Evolutionary conservation across 2,113 vertebrate species (phyloP), one percentile per base, ranked within the genome.

Genomic region (Semnornis frantzii): DNA sequence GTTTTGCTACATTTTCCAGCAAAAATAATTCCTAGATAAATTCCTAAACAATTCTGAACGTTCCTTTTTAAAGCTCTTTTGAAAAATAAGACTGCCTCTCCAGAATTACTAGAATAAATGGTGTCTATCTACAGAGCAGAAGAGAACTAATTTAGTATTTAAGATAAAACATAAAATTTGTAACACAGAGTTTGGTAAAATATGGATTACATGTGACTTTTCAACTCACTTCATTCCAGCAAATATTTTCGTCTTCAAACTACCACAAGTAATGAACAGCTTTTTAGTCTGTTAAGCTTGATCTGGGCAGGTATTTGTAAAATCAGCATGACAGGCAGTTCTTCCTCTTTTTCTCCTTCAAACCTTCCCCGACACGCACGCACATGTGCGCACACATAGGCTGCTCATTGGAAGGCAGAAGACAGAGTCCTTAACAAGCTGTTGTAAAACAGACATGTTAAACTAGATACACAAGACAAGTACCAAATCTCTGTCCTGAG

Each of bases 371-470:
- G 37, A 63, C 81, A 5, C 44, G 23, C 3, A 9, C 23, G 46
- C 60, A 46, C 28, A 42, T 33, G 50, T 54, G 30, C 7, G 3
- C 83, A 30, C 62, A 28, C 37, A 57, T 58, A 85, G 42, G 48
- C 92, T 93, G 84, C 86, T 39, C 3, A 82, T 65, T 89, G 89
- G 42, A 88, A 95, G 80, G 66, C 87, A 97, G 82, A 68, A 71
- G 68, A 79, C 48, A 82, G 46, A 91, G 85, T 63, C 80, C 72
- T 91, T 90, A 91, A 69, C 80, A 90, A 94, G 90, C 89, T 95
- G 82, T 46, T 95, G 90, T 88, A 83, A 90, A 91, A 34, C 62
- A 94, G 92, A 63, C 90, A 76, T 2, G 55, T 73, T 93, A 90
- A 95, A 95, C 63, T 73, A 93, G 87, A 83, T 63, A 62, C 3